These are phyloP conservation scores for Acanthaster planci DNA, from an alignment of 35 echinoderm and acorn worm genomes.

Conservation along the genomic window DNA sequence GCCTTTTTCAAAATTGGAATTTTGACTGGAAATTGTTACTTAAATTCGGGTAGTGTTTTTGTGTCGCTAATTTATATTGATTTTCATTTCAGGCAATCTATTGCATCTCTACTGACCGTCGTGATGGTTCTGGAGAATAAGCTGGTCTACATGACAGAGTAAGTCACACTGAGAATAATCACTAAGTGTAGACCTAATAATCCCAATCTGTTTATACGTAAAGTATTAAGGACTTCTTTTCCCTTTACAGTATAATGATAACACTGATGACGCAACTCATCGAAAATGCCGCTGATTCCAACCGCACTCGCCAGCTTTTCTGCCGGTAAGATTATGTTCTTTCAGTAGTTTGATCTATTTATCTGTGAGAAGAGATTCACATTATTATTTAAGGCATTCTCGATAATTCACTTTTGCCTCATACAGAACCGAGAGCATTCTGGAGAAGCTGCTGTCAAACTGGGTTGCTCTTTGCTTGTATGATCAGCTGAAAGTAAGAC, in stretches of 20 bases:
- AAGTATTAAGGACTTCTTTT: neutral
- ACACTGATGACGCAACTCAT: slow-evolving; percentile 27
- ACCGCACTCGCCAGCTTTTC: neutral
- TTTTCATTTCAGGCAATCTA: slow-evolving; percentile 35
- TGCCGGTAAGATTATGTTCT: neutral
- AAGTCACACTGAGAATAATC: neutral
- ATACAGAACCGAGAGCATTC: slow-evolving; percentile 73
- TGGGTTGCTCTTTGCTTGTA: slow-evolving; percentile 85
- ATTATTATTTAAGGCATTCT: neutral
- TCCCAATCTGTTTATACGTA: neutral
- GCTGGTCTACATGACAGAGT: slow-evolving; percentile 34
- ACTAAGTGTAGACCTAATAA: neutral
- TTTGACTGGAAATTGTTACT: neutral
- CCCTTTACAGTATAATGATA: slow-evolving; percentile 31
- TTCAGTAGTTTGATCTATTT: neutral
- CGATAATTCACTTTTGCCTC: neutral
- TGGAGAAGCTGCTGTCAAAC: slow-evolving; percentile 80
- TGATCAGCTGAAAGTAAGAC: slow-evolving; percentile 72
- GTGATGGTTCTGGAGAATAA: slow-evolving; percentile 41
- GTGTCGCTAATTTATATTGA: neutral
- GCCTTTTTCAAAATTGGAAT: neutral
- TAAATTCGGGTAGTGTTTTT: too few species aligned
- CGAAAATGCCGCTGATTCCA: neutral
- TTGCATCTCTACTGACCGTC: slow-evolving; percentile 32
- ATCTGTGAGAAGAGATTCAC: neutral